These are phyloP conservation scores for Vollenhovia emeryi DNA, from an alignment of 1,140 invertebrate genomes.

Conservation along the genomic window DNA sequence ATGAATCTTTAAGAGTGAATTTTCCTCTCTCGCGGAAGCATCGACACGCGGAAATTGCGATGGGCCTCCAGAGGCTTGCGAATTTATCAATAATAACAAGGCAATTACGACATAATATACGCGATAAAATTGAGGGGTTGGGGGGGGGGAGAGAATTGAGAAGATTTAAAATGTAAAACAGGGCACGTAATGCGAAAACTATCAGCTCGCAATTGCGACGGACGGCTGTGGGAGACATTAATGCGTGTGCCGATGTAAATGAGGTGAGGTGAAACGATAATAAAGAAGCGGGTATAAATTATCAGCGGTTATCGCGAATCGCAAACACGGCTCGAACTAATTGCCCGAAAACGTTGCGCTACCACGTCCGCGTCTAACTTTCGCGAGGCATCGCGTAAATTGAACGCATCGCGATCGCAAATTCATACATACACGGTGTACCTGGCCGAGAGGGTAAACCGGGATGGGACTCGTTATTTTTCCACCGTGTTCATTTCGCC, in stretches of 20 bases:
- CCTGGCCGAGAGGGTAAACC: constrained; percentile 3
- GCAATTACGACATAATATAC: background rate
- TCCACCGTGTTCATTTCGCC: constrained; percentile 20
- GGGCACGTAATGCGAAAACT: background rate
- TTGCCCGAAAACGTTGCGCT: background rate
- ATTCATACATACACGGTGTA: constrained; percentile 27
- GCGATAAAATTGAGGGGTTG: background rate
- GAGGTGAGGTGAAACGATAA: background rate
- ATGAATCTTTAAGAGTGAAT: constrained; percentile 28
- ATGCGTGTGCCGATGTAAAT: background rate
- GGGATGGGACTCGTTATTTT: constrained; percentile 27
- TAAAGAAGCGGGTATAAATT: background rate
- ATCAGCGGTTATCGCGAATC: background rate
- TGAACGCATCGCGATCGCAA: constrained; percentile 13
- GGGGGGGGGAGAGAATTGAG: background rate
- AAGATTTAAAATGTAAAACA: too few species aligned
- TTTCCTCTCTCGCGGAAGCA: background rate
- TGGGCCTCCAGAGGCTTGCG: background rate
- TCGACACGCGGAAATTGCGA: constrained; percentile 1
- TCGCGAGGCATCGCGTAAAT: background rate
- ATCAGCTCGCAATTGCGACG: background rate
- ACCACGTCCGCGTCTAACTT: background rate
- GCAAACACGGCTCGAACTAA: background rate
- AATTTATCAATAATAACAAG: constrained; percentile 7
- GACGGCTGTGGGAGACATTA: background rate